Conservation (phyloP, 2,888 invertebrate genomes). For the Halocaridina rubra region DNA sequence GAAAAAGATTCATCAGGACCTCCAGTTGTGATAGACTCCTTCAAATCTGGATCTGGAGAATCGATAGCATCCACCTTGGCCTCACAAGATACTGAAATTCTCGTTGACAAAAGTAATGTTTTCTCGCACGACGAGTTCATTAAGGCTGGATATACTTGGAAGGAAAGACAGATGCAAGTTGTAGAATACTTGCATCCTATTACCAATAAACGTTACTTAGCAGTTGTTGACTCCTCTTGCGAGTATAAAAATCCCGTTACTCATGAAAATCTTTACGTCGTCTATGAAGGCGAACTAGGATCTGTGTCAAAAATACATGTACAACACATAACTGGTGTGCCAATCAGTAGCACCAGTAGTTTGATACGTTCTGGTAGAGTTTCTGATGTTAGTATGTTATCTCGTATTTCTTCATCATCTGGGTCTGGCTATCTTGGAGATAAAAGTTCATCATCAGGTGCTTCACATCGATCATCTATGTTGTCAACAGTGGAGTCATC, state of each 20-base stretch:
- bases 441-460: slow-evolving; percentile 37
- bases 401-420: neutral
- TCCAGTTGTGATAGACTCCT: neutral
- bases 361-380: slow-evolving; percentile 7
- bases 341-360: slow-evolving; percentile 17
- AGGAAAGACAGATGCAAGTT: neutral
- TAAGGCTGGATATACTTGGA: slow-evolving; percentile 12
- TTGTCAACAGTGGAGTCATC: slow-evolving; percentile 28
- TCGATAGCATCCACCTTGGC: neutral
- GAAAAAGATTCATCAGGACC: slow-evolving; percentile 22
- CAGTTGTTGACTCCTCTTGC: neutral
- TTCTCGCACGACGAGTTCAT: neutral
- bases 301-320: neutral
- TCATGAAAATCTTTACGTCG: neutral
- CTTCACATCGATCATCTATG: slow-evolving; percentile 21
- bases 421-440: slow-evolving; percentile 52
- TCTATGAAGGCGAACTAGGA: neutral
- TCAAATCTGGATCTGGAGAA: slow-evolving; percentile 3
- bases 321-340: neutral
- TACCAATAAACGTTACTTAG: neutral
- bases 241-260: slow-evolving; percentile 28
- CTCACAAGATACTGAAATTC: slow-evolving; percentile 14
- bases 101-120: neutral
- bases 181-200: slow-evolving; percentile 25
- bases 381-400: slow-evolving; percentile 18